Percentiles rank a stretch among this genome's conserved stretches.
Conservation (phyloP, 2,888 invertebrate genomes). For the Steromphala cineraria region DNA sequence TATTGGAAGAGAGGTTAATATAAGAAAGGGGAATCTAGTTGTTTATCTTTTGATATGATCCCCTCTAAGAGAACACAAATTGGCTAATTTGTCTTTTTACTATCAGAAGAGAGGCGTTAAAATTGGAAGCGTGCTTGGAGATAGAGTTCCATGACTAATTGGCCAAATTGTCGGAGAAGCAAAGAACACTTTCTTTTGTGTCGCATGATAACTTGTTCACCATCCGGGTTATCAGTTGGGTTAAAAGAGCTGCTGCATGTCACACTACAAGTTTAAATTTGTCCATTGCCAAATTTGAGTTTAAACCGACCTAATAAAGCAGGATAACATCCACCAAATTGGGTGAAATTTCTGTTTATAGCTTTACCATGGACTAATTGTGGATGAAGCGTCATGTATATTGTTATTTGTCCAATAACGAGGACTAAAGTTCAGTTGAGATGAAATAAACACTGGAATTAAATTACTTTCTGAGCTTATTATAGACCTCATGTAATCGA, state of each 20-base stretch:
- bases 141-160: neutral
- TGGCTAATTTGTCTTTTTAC: neutral
- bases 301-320: neutral
- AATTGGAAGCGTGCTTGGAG: neutral
- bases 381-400: no score
- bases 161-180: neutral
- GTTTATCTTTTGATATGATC: no score
- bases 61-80: neutral
- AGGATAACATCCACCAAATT: neutral
- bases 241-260: neutral
- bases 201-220: no score
- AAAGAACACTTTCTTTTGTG: neutral
- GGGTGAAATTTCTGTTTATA: neutral
- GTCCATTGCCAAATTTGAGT: neutral
- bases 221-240: no score
- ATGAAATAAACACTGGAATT: no score
- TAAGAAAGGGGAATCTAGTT: neutral
- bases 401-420: no score
- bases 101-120: neutral
- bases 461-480: no score
- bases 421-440: no score
- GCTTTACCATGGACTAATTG: no score
- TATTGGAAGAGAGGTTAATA: neutral
- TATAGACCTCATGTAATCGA: no score
- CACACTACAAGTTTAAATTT: neutral